These are phyloP conservation scores for Cercocebus atys DNA, from an alignment of 2,113 vertebrate species.

Conservation along the genomic window DNA sequence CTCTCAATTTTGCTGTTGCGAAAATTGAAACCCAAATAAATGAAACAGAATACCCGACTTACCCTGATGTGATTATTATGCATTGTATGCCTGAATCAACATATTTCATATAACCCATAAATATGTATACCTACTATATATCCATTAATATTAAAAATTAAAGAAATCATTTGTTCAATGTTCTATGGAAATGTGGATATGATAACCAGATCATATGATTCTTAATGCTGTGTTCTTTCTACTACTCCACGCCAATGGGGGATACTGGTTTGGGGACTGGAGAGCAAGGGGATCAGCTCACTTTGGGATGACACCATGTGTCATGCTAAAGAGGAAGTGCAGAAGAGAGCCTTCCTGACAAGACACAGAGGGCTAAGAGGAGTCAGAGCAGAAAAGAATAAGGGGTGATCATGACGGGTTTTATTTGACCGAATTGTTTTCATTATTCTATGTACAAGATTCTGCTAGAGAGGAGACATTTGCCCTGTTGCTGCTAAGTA, in stretches of 20 bases:
- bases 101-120: too few species aligned
- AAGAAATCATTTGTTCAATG: not conserved
- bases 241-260: rapidly evolving
- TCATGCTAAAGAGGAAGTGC: not conserved
- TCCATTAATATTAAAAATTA: too few species aligned
- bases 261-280: not conserved
- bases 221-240: not conserved
- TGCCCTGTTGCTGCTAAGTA: not conserved
- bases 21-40: not conserved
- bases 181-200: not conserved
- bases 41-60: too few species aligned
- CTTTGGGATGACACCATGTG: rapidly evolving
- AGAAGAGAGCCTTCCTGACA: not conserved
- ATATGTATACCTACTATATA: too few species aligned
- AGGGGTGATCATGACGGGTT: too few species aligned
- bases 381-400: not conserved
- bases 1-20: not conserved
- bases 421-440: not conserved
- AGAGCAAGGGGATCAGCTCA: not conserved
- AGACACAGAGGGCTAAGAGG: not conserved
- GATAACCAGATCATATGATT: not conserved
- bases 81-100: too few species aligned
- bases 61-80: too few species aligned
- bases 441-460: not conserved
- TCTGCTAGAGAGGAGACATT: not conserved